These are phyloP conservation scores for Eurypyga helias DNA, from an alignment of 2,113 vertebrate species.

Conservation along the genomic window DNA sequence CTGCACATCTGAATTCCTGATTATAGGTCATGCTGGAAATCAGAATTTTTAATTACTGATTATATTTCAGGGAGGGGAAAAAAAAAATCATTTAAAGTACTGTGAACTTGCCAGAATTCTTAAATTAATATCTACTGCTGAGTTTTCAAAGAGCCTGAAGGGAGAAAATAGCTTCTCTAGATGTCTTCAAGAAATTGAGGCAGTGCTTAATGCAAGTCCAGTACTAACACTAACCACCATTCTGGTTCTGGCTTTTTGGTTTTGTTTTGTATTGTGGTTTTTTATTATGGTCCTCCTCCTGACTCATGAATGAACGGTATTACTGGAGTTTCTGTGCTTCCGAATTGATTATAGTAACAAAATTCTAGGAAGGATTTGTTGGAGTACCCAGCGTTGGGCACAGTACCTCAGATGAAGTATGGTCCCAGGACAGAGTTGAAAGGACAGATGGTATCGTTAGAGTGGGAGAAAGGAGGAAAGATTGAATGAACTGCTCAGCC, in stretches of 20 bases:
- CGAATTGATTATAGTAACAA: background rate
- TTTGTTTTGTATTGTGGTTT: background rate
- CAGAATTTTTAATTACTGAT: slow-evolving; percentile 5
- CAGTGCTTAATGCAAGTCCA: background rate
- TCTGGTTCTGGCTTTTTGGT: background rate
- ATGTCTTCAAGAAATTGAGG: background rate
- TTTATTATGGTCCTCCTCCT: background rate
- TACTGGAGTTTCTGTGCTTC: background rate
- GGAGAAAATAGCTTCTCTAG: background rate
- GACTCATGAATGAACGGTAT: background rate
- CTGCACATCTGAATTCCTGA: background rate
- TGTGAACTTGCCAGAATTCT: background rate
- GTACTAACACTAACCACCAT: background rate
- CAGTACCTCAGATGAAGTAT: background rate
- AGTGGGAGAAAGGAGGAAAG: background rate
- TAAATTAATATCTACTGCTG: background rate
- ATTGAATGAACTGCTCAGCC: background rate
- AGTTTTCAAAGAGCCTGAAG: background rate
- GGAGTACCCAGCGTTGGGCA: background rate
- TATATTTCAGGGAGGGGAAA: background rate
- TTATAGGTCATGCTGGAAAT: background rate
- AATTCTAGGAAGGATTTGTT: background rate
- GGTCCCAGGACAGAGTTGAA: background rate
- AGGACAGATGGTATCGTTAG: background rate
- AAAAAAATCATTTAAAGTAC: background rate